Conservation (phyloP, 2,888 invertebrate species). For the Ornithoptera alexandrae region DNA sequence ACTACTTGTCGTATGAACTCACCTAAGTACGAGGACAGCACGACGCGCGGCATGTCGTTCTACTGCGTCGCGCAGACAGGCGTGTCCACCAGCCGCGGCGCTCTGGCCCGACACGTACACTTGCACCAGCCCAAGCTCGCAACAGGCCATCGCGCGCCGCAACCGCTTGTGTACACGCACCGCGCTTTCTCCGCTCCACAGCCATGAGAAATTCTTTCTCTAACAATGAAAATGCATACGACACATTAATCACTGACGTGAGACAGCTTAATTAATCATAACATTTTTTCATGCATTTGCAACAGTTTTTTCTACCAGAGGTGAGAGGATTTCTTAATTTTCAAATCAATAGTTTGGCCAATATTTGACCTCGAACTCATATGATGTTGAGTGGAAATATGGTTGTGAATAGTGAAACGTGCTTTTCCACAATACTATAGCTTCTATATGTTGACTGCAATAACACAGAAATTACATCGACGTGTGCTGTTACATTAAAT, state of each 20-base stretch:
- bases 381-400: no score
- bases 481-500: neutral
- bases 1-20: neutral
- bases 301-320: neutral
- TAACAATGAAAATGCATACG: neutral
- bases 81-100: conserved; percentile 78
- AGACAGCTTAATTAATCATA: neutral
- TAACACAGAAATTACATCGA: no score
- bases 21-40: conserved; percentile 56
- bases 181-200: conserved; percentile 46
- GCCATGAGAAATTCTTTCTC: conserved; percentile 19
- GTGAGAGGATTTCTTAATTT: neutral
- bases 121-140: conserved; percentile 79
- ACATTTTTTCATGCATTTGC: neutral
- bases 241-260: neutral
- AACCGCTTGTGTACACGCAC: conserved; percentile 52
- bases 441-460: no score
- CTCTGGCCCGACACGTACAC: conserved; percentile 81
- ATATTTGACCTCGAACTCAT: no score
- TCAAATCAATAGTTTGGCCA: no score
- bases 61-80: conserved; percentile 60
- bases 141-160: conserved; percentile 51
- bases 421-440: no score
- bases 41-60: conserved; percentile 53
- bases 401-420: no score